phyloP scores from a whole-genome alignment of 2,888 invertebrate species.

The Merodon equestris region DNA sequence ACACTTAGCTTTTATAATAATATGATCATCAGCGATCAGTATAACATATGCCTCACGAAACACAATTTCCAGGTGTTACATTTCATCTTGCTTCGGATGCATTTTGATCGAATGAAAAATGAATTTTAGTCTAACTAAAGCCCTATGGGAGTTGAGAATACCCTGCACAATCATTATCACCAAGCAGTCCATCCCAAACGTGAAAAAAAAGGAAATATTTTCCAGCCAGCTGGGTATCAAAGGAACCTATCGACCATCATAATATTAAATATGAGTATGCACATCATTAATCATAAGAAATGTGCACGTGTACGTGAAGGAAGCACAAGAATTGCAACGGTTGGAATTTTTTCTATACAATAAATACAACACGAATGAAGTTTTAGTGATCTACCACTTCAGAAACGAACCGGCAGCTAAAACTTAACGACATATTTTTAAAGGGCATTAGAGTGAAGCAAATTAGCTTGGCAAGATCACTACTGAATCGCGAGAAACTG shows the following conservation, averaged over 20 bases:
- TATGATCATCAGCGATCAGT: too few species aligned
- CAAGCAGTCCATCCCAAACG: slow-evolving; percentile 19
- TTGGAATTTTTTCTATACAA: background rate
- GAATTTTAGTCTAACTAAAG: background rate
- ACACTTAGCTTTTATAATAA: too few species aligned
- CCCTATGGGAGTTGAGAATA: slow-evolving; percentile 30
- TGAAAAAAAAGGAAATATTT: background rate
- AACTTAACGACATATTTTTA: too few species aligned
- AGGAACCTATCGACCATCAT: slow-evolving; percentile 16
- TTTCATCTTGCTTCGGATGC: too few species aligned
- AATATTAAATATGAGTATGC: slow-evolving; percentile 43
- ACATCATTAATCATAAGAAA: slow-evolving; percentile 54
- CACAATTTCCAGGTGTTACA: background rate
- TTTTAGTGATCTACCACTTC: slow-evolving; percentile 22
- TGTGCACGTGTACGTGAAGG: slow-evolving; percentile 11
- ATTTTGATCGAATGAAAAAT: too few species aligned
- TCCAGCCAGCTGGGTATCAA: slow-evolving; percentile 41
- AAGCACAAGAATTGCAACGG: background rate
- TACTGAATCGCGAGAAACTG: too few species aligned
- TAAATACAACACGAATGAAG: too few species aligned
- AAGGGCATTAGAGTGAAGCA: too few species aligned
- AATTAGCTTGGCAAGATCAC: slow-evolving; percentile 2
- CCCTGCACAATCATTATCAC: slow-evolving; percentile 26
- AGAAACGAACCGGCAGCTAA: background rate
- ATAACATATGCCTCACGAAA: slow-evolving; percentile 2